phyloP scores from a whole-genome alignment of 2,797 vertebrate genomes.

The Typhlichthys eigenmanni region DNA sequence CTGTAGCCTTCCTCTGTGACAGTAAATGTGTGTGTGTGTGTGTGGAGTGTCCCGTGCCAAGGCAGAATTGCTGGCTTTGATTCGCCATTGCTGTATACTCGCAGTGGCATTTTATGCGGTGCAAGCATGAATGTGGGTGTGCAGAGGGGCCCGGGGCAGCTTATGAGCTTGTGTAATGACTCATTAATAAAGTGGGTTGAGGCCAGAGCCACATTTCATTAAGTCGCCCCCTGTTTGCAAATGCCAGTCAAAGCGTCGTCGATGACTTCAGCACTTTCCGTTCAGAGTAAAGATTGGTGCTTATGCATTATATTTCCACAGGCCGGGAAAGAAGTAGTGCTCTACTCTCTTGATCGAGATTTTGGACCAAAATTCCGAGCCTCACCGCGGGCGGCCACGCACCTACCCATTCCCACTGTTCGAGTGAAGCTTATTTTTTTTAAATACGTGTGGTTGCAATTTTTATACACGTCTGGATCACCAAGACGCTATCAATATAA shows the following conservation, averaged over 20 bases:
- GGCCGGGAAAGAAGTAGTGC: constrained; percentile 9
- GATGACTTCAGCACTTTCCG: constrained; percentile 38
- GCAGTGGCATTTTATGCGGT: constrained; percentile 40
- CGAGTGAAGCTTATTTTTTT: no score
- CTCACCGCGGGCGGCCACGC: no score
- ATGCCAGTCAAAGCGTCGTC: constrained; percentile 50
- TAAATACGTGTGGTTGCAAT: no score
- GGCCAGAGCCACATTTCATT: constrained; percentile 63
- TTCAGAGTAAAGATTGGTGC: constrained; percentile 35
- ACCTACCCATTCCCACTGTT: no score
- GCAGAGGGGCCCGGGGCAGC: constrained; percentile 10
- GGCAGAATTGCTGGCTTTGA: constrained; percentile 4
- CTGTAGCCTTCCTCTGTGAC: constrained; percentile 16
- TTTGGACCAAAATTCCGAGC: no score
- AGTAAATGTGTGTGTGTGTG: constrained; percentile 19
- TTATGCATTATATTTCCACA: constrained; percentile 22
- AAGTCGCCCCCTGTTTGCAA: constrained; percentile 45
- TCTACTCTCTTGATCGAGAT: constrained; percentile 22
- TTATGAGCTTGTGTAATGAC: constrained; percentile 58
- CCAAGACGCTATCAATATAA: no score
- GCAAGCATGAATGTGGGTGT: constrained; percentile 49
- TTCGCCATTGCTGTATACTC: constrained; percentile 32
- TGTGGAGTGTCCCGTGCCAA: constrained; percentile 14
- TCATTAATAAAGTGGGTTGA: constrained; percentile 68
- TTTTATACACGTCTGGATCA: no score